A percentile compares a stretch with the other conserved stretches of the same genome.
phyloP scores from a whole-genome alignment of 2,113 vertebrate species.

The Antennarius striatus region DNA sequence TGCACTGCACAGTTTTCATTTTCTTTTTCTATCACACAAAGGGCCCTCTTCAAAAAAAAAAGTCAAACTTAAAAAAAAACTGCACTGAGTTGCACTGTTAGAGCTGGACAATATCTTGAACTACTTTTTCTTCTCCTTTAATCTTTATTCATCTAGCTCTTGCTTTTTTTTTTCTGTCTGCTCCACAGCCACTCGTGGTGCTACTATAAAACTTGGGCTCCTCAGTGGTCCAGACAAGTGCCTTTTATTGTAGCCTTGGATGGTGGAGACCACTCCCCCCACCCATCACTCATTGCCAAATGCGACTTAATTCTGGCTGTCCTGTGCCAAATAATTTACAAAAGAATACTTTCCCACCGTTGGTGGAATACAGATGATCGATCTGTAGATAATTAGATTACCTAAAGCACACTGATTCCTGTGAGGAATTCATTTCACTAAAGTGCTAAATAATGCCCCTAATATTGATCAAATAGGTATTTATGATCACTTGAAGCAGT shows the following conservation, averaged over 20 bases:
- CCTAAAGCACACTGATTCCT: neutral
- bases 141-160: constrained; percentile 25
- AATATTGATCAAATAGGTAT: neutral
- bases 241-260: constrained; percentile 79
- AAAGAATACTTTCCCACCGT: constrained; percentile 42
- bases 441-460: too few species aligned
- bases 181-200: constrained; percentile 61
- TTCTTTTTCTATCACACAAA: constrained; percentile 71
- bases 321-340: constrained; percentile 56
- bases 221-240: constrained; percentile 73
- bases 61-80: constrained; percentile 6
- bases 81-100: constrained; percentile 18
- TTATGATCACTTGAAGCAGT: neutral
- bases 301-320: constrained; percentile 53
- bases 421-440: too few species aligned
- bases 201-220: constrained; percentile 77
- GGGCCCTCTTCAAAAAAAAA: constrained; percentile 75
- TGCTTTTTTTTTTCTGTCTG: constrained; percentile 40
- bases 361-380: constrained; percentile 9
- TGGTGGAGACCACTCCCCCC: constrained; percentile 79
- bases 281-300: constrained; percentile 74
- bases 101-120: neutral
- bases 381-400: constrained; percentile 31
- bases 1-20: constrained; percentile 88
- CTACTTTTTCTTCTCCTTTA: constrained; percentile 5